phyloP scores from a whole-genome alignment of 2,797 vertebrate genomes.

The Huso huso region DNA sequence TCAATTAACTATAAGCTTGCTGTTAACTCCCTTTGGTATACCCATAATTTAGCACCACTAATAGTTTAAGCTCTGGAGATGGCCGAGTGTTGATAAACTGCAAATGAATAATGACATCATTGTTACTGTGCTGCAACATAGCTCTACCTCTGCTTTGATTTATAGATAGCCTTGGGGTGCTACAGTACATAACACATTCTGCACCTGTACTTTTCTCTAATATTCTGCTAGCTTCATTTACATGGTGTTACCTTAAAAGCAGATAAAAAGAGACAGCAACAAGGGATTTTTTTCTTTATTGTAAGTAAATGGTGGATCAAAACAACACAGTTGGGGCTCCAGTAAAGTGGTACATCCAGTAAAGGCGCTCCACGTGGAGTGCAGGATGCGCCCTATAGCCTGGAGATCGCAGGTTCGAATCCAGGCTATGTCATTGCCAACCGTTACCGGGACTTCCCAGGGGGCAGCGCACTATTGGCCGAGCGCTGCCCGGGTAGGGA shows the following conservation, averaged over 20 bases:
- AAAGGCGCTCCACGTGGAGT: too few relatives aligned
- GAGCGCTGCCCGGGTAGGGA: too few relatives aligned
- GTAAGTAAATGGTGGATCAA: neutral
- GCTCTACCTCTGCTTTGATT: neutral
- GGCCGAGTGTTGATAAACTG: neutral
- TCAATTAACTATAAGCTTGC: neutral
- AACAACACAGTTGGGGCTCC: neutral
- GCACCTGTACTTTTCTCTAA: slow-evolving; percentile 2
- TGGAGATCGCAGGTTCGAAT: too few relatives aligned
- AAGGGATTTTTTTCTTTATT: slow-evolving; percentile 1
- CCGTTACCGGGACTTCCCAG: too few relatives aligned
- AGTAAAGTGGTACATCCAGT: too few relatives aligned
- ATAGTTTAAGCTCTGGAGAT: slow-evolving; percentile 5
- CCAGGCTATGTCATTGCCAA: too few relatives aligned
- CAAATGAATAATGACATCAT: slow-evolving; percentile 9
- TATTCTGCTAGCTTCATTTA: neutral
- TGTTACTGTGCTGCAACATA: neutral
- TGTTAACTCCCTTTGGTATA: slow-evolving; percentile 3
- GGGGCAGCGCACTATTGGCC: too few relatives aligned
- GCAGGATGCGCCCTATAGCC: too few relatives aligned
- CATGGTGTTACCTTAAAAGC: neutral
- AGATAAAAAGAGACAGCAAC: neutral
- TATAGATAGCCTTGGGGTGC: slow-evolving; percentile 4
- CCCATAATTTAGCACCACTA: slow-evolving; percentile 4
- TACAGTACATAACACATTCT: neutral